A percentile compares a stretch with the other conserved stretches of the same genome.
These are phyloP conservation scores for Shinisaurus crocodilurus DNA, from an alignment of 2,113 vertebrate species.

Conservation along the genomic window DNA sequence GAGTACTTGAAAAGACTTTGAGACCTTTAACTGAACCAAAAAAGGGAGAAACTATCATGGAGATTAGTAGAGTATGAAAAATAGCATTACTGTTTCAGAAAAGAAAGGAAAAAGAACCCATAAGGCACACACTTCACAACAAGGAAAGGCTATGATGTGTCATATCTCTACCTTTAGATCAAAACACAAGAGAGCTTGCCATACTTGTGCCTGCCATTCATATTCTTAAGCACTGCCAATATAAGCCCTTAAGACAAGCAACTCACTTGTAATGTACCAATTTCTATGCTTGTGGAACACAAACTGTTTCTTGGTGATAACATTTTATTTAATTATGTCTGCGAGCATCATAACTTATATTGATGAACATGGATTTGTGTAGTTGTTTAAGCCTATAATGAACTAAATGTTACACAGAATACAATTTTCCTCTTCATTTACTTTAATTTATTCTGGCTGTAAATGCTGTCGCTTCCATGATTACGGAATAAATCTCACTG, in stretches of 20 bases:
- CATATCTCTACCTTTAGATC: constrained; percentile 8
- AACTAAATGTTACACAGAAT: constrained; percentile 75
- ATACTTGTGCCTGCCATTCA: not conserved
- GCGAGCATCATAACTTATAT: constrained; percentile 61
- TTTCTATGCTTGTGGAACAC: constrained; percentile 57
- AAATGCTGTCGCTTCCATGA: constrained; percentile 71
- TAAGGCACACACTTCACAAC: not conserved
- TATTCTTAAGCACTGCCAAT: constrained; percentile 37
- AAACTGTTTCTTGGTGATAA: constrained; percentile 61
- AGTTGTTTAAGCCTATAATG: constrained; percentile 72
- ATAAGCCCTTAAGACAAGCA: constrained; percentile 42
- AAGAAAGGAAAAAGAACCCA: not conserved
- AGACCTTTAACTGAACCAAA: constrained; percentile 38
- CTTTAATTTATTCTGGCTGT: constrained; percentile 77
- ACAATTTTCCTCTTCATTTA: constrained; percentile 80
- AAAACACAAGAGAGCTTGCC: constrained; percentile 17
- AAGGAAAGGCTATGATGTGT: constrained; percentile 31
- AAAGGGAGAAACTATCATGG: constrained; percentile 24
- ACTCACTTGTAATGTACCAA: constrained; percentile 42
- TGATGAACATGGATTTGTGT: constrained; percentile 72
- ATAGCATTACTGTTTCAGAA: constrained; percentile 12
- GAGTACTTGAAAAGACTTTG: constrained; percentile 1
- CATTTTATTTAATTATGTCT: constrained; percentile 75
- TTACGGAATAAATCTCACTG: constrained; percentile 71
- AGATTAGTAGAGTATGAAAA: constrained; percentile 37